These are phyloP conservation scores for Pituophis catenifer DNA, from an alignment of 2,113 vertebrate genomes.

Conservation along the genomic window DNA sequence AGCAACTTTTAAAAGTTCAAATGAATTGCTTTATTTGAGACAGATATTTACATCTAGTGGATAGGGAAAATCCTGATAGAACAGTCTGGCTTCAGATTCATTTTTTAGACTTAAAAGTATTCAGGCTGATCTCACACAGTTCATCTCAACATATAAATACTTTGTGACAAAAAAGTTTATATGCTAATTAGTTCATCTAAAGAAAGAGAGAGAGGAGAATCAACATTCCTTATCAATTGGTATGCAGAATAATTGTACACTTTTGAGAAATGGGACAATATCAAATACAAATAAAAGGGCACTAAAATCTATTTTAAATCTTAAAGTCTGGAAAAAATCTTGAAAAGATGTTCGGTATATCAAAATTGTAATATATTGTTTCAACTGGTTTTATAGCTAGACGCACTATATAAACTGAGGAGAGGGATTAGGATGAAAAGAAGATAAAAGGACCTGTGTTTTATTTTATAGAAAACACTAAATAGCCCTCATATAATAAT, in stretches of 20 bases:
- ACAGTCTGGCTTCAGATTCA: not conserved
- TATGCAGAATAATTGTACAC: not conserved
- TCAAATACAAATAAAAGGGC: not conserved
- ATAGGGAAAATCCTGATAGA: not conserved
- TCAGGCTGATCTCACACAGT: not conserved
- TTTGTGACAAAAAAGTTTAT: not conserved
- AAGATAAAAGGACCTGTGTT: not conserved
- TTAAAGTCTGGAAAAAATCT: not conserved
- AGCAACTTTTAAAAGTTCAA: not conserved
- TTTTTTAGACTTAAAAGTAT: not conserved
- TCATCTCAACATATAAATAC: not conserved
- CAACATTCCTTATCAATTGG: not conserved
- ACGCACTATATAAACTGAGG: not conserved
- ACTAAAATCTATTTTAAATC: not conserved
- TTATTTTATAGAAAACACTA: not conserved
- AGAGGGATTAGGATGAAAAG: not conserved
- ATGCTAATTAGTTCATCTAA: not conserved
- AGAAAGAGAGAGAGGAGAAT: not conserved
- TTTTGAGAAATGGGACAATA: not conserved
- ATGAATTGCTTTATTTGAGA: not conserved
- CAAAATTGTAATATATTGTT: not conserved
- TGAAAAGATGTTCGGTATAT: not conserved
- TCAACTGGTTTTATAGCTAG: not conserved
- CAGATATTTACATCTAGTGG: not conserved
- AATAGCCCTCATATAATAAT: not conserved